Evolutionary conservation across 2,113 vertebrate genomes (phyloP), one percentile per base, ranked within the genome.

Genomic region (Amphiprion ocellaris): DNA sequence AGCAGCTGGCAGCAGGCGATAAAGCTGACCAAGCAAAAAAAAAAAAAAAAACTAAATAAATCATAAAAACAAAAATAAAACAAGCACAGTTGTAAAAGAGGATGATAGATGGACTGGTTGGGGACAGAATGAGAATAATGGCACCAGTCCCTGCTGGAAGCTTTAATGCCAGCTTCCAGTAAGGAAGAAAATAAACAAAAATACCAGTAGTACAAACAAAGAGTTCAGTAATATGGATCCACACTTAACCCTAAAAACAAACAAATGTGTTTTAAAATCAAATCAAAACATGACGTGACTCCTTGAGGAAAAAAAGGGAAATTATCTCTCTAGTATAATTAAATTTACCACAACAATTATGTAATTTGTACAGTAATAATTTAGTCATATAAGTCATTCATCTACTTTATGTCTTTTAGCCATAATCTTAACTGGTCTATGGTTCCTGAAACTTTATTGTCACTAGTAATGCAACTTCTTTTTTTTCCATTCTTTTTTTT

Each of bases 31-130:
- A 52, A 1, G 54, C 54, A 68, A 21, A 21, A 21, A 54, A 80
- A 78, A 28, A 33, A 37, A 26, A n/a, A 26, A 8, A 33, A 33
- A 7, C 33, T 54, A 17, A 59, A 73, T 14, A 63, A 63, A 49
- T 23, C 58, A 66, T n/a, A 49, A 52, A 82, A 66, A 58, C 6
- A 56, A 65, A 84, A 69, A 77, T 68, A 72, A 79, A 77, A 79
- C 60, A 49, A 24, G 15, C 21, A 4, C 4, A 10, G 16, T 6
- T 77, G 60, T 77, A 59, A 81, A 75, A 79, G 60, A 21, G 58
- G 33, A 75, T 72, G 73, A 76, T 58, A 26, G 75, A 77, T 89
- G 54, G 50, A 41, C 50, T 67, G 71, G 44, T 16, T 54, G 46
- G 17, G 9, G 58, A 52, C 16, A 56, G 47, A 60, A 26, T 49